Evolutionary conservation across 1,140 invertebrate species (phyloP), one percentile per base, ranked within the genome.

Genomic region (Laupala kohalensis): DNA sequence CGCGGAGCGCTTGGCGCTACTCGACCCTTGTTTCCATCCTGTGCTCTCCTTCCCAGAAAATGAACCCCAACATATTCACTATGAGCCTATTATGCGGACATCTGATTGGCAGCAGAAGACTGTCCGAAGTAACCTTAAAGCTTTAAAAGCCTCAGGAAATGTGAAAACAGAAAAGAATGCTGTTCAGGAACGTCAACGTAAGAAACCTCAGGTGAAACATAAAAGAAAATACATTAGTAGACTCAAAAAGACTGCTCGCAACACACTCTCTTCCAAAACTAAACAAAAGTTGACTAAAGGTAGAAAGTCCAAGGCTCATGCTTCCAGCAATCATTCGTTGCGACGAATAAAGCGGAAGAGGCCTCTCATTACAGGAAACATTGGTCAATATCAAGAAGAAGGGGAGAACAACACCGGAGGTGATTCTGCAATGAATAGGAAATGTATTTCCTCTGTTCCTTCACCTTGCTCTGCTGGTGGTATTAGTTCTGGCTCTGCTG

Each of bases 21-120:
- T 94, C 27, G 93, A 96, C 83, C 85, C 92, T 66, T 85, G 86
- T 72, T 95, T 88, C 82, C 95, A 97, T 86, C 91, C 93, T 12
- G 92, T 95, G 71, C 85, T 96, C 65, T 95, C 93, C 73, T 88
- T 93, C 75, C 81, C 86, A 69, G 86, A 89, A 79, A 90, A 90
- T 89, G 79, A 80, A 77, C 75, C 25, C n/a, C 83, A 87, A 63
- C 82, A 82, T 68, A 81, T 87, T 75, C 88, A 90, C 27, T 85
- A 91, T 78, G 90, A 91, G 76, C 86, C 89, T 25, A 85, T 92
- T 74, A 85, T 92, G 83, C 88, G 88, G 77, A 87, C 86, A 73
- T 82, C 87, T 27, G 89, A 92, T 69, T 93, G 90, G 91, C 90
- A 92, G 77, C 86, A 87, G 76, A 86, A 87, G 76, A 86, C 86